A percentile compares a stretch with the other conserved stretches of the same genome.
phyloP scores from a whole-genome alignment of 2,113 vertebrate species.

The Pipa parva region DNA sequence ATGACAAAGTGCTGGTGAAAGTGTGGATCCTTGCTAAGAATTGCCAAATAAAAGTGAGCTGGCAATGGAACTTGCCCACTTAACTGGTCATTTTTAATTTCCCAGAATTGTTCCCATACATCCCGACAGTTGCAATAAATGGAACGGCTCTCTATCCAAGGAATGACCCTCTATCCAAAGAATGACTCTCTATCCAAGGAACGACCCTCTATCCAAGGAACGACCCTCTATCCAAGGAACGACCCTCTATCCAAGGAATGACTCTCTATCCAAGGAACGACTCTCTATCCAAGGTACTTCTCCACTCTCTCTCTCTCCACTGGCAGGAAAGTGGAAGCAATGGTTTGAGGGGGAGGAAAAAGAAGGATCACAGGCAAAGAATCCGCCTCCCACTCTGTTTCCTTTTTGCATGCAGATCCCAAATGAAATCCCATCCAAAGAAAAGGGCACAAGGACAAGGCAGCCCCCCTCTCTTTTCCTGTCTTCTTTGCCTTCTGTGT shows the following conservation, averaged over 20 bases:
- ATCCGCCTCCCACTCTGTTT: slow-evolving; percentile 12
- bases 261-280: slow-evolving; percentile 3
- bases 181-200: background rate
- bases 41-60: background rate
- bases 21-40: background rate
- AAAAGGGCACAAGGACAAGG: background rate
- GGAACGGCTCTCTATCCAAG: background rate
- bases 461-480: background rate
- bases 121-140: background rate
- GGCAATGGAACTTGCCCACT: background rate
- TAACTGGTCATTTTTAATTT: too few species aligned
- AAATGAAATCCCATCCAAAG: background rate
- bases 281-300: slow-evolving; percentile 11
- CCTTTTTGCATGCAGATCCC: background rate
- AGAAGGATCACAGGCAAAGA: slow-evolving; percentile 1
- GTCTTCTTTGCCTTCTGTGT: background rate
- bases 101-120: background rate
- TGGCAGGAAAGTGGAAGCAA: background rate
- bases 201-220: slow-evolving; percentile 4
- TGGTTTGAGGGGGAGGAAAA: background rate
- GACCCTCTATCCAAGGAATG: background rate
- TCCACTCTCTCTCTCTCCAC: background rate
- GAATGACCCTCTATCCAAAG: background rate
- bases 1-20: background rate
- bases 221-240: slow-evolving; percentile 13